Conservation (phyloP, 2,888 invertebrate genomes). For the Isoperla grammatica region DNA sequence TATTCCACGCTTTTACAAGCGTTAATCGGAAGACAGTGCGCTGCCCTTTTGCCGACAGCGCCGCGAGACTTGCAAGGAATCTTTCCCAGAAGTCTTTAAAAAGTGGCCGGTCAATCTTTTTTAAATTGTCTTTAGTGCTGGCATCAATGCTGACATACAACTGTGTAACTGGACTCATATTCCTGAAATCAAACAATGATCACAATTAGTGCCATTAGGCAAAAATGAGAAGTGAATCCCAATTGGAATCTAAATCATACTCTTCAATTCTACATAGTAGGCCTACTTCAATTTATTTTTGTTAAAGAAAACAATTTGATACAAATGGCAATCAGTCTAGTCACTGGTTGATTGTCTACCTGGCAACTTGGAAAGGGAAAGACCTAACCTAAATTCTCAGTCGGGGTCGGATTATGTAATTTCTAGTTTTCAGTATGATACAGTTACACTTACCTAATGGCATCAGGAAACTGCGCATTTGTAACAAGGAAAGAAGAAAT, state of each 20-base stretch:
- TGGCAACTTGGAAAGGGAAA: neutral
- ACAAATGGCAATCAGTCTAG: no score
- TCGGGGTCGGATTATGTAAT: neutral
- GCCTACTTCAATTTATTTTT: no score
- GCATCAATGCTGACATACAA: constrained; percentile 55
- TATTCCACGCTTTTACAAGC: constrained; percentile 52
- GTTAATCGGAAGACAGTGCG: constrained; percentile 54
- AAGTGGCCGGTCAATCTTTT: constrained; percentile 53
- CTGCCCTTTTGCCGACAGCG: constrained; percentile 49
- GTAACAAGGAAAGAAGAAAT: constrained; percentile 55
- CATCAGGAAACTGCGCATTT: constrained; percentile 55
- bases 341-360: no score
- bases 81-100: constrained; percentile 54
- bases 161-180: constrained; percentile 49
- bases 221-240: neutral
- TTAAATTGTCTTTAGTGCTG: constrained; percentile 50
- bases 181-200: constrained; percentile 31
- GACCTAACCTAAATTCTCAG: neutral
- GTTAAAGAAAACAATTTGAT: no score
- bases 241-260: no score
- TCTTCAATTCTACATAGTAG: no score
- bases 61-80: constrained; percentile 48
- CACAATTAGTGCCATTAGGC: neutral
- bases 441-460: constrained; percentile 43
- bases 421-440: no score